These are phyloP conservation scores for Aelia acuminata DNA, from an alignment of 2,888 invertebrate genomes.

Conservation along the genomic window DNA sequence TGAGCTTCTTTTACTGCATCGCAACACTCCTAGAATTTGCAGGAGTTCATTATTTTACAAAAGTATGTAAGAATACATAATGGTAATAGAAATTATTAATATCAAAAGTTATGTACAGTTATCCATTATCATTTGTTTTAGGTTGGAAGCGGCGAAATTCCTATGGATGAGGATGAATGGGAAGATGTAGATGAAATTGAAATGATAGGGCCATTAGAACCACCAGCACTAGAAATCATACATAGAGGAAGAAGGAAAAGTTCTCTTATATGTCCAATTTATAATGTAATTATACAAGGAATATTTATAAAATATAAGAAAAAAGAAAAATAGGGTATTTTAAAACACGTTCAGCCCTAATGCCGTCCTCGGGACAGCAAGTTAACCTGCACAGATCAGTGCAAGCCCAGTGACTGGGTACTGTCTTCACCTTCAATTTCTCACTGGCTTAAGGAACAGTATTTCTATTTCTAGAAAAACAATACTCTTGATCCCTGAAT, in stretches of 20 bases:
- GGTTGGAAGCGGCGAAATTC: constrained; percentile 88
- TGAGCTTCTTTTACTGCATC: constrained; percentile 94
- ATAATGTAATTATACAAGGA: constrained; percentile 72
- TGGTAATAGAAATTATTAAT: background rate
- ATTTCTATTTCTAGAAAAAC: too few species aligned
- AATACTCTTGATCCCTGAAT: too few species aligned
- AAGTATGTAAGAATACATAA: constrained; percentile 73
- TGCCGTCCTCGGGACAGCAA: too few species aligned
- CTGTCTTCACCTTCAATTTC: too few species aligned
- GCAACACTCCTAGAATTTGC: constrained; percentile 94
- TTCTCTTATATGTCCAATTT: constrained; percentile 77
- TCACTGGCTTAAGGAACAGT: too few species aligned
- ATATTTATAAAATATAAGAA: too few species aligned
- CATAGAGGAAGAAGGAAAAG: constrained; percentile 70
- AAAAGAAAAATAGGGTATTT: too few species aligned
- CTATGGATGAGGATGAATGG: constrained; percentile 86
- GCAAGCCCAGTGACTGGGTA: too few species aligned
- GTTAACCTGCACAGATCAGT: too few species aligned
- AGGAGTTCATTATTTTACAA: constrained; percentile 96
- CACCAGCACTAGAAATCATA: constrained; percentile 49
- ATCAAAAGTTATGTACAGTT: background rate
- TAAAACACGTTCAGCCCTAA: too few species aligned
- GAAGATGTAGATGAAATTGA: constrained; percentile 75
- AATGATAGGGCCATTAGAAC: constrained; percentile 57
- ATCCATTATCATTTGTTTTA: constrained; percentile 67